Conservation (phyloP, 2,113 vertebrate species). For the Anseranas semipalmata region DNA sequence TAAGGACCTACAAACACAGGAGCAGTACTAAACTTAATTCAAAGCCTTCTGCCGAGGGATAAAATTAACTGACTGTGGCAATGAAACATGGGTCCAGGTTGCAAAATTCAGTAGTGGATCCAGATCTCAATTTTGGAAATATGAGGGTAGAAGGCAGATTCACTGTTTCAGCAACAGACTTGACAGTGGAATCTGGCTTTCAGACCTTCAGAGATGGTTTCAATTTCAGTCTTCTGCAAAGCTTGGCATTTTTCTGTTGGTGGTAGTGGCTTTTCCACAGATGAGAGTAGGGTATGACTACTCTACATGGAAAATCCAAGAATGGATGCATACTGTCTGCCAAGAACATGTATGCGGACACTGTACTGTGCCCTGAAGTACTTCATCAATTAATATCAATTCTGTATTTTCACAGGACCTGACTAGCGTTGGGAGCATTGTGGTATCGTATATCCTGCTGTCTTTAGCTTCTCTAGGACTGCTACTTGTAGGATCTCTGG, state of each 20-base stretch:
- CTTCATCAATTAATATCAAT: background rate
- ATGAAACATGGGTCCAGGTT: background rate
- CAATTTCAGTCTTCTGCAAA: background rate
- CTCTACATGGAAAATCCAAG: background rate
- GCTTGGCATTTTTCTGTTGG: background rate
- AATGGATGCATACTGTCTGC: background rate
- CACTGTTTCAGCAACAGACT: background rate
- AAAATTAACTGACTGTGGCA: background rate
- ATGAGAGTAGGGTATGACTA: background rate
- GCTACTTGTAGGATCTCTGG: slow-evolving; percentile 78
- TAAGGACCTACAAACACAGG: background rate
- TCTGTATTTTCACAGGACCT: slow-evolving; percentile 72
- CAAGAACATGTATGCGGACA: background rate
- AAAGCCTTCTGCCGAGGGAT: background rate
- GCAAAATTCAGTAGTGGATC: background rate
- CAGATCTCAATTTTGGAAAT: background rate
- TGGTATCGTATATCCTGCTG: slow-evolving; percentile 77
- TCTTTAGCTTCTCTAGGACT: slow-evolving; percentile 80
- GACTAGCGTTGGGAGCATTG: slow-evolving; percentile 73
- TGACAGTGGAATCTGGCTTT: background rate
- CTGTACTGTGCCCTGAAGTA: background rate
- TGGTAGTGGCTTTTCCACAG: background rate
- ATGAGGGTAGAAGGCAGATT: background rate
- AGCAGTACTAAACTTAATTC: background rate
- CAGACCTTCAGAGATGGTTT: background rate